phyloP scores from a whole-genome alignment of 2,113 vertebrate genomes.

The Notarius quadriscutis region DNA sequence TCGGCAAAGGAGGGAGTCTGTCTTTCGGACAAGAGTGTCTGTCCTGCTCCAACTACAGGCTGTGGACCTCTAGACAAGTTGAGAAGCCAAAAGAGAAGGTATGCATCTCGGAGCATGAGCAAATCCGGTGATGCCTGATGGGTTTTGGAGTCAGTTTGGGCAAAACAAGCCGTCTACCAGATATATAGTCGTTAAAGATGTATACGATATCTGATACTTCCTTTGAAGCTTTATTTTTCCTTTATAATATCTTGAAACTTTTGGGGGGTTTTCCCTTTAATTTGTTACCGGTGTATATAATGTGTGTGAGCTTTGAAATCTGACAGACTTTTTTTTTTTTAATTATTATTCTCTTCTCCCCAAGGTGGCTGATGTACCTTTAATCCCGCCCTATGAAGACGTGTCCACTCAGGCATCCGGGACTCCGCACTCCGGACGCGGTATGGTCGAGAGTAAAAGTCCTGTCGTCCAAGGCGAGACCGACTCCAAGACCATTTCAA shows the following conservation, averaged over 20 bases:
- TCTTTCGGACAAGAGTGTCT: conserved; percentile 32
- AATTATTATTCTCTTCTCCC: neutral
- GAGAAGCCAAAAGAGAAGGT: conserved; percentile 19
- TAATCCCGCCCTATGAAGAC: neutral
- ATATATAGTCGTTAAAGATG: neutral
- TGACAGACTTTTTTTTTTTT: neutral
- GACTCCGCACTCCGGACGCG: neutral
- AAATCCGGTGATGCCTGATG: neutral
- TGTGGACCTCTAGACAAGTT: conserved; percentile 23
- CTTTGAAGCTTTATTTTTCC: too few relatives aligned
- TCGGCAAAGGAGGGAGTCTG: conserved; percentile 29
- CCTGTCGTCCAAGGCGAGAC: neutral
- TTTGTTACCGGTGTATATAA: neutral
- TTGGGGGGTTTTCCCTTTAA: neutral
- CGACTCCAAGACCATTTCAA: neutral
- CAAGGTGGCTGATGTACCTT: neutral
- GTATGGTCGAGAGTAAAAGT: neutral
- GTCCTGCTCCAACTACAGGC: conserved; percentile 22
- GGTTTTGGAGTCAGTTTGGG: neutral
- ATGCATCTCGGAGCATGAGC: neutral
- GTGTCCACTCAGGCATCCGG: neutral
- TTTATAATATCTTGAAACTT: neutral
- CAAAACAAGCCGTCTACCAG: neutral
- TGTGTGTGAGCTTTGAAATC: neutral
- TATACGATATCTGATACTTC: neutral